Evolutionary conservation across 2,888 invertebrate genomes (phyloP), one percentile per base, ranked within the genome.

Genomic region (Sycophila texana): DNA sequence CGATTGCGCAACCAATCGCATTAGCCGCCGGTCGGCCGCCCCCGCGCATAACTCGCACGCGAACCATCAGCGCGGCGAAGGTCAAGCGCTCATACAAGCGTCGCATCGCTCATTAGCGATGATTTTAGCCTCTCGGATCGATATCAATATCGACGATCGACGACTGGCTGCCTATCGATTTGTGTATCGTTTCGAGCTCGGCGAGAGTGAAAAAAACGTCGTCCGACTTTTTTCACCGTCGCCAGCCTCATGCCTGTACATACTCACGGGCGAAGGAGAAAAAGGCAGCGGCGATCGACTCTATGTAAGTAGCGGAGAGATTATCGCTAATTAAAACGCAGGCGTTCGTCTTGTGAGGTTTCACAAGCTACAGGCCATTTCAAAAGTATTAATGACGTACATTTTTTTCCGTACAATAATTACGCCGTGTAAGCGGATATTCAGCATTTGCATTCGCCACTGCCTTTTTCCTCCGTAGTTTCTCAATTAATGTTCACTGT

Each of bases 1-100:
- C 68, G 84, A 84, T 86, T 86, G 86, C 84, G 84, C 85, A 86
- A 86, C 83, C 83, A 84, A 84, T 84, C 84, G 83, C 83, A 77
- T 85, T 84, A 83, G 81, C 47, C 49, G 60, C 16, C 26, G 16
- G 51, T 60, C 65, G n/a, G 47, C 58, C 30, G 39, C 22, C 71
- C 39, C 47, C 16, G 47, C n/a, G n/a, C 30, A 20, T 14, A 18
- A 30, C 61, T 61, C 18, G 63, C 63, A 26, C 61, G 60, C 60
- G 79, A 77, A 79, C 79, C 75, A 68, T 7, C 80, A 47, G 30
- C 39, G 22, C 14, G 74, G 49, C 80, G 81, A 84, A 84, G 82
- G 84, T 81, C 82, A 39, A 39, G 39, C 39, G 81, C 72, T 16
- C 53, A 68, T 79, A 79, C 73, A 65, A 75, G 75, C 72, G 30